Evolutionary conservation across 35 echinoderm and acorn worm genomes (phyloP).

Genomic region (Lytechinus pictus): DNA sequence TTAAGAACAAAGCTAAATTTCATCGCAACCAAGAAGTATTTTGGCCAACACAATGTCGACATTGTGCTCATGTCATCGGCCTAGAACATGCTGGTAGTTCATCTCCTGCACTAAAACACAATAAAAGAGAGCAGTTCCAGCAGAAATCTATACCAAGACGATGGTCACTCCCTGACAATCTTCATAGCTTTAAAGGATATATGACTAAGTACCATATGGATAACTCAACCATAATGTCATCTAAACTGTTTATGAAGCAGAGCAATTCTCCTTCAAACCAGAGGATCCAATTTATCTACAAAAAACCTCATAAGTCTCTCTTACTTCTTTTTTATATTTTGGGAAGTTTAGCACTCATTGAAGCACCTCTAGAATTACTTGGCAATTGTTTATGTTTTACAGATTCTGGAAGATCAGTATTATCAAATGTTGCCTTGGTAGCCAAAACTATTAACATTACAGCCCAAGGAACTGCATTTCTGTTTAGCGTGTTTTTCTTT

Average conservation of each 20-base stretch:
- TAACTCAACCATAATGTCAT: not conserved
- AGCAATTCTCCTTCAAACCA: not conserved
- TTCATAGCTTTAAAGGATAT: not conserved
- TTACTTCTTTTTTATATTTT: not conserved
- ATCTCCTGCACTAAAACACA: too few species aligned
- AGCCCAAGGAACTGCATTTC: not conserved
- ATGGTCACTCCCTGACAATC: not conserved
- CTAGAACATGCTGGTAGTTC: not conserved
- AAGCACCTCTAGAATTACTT: not conserved
- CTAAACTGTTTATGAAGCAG: not conserved
- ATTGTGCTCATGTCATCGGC: not conserved
- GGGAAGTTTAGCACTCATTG: not conserved
- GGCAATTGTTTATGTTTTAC: not conserved
- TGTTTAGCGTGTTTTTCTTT: not conserved
- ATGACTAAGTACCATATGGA: not conserved
- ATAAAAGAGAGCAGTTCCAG: not conserved
- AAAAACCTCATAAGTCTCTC: not conserved
- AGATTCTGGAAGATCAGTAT: not conserved
- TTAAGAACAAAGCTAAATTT: not conserved
- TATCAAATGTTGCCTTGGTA: not conserved
- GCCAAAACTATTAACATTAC: not conserved
- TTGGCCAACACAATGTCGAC: not conserved
- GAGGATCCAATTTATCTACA: not conserved
- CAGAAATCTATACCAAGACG: not conserved
- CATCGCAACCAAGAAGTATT: not conserved